These are phyloP conservation scores for Ecliptopera silaceata DNA, from an alignment of 2,888 invertebrate species.

Conservation along the genomic window DNA sequence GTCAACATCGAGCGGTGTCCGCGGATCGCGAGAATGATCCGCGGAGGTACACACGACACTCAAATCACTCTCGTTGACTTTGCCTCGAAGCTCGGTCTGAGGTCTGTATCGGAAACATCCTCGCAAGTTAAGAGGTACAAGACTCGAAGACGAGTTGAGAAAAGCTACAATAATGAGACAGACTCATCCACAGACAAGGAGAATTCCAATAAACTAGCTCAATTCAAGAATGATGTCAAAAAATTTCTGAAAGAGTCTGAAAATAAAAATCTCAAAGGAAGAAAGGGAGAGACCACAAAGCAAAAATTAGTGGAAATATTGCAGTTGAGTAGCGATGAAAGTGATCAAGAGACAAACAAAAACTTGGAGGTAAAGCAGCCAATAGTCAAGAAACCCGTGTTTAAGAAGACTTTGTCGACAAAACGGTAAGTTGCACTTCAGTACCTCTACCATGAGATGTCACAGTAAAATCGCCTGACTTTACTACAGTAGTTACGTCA, in stretches of 20 bases:
- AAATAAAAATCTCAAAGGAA: neutral
- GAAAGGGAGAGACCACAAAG: neutral
- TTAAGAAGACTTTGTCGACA: neutral
- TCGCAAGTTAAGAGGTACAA: neutral
- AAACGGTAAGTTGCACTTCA: slow-evolving; percentile 2
- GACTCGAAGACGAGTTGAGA: slow-evolving; percentile 6
- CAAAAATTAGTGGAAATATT: neutral
- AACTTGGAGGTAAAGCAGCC: too few species aligned
- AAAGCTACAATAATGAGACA: neutral
- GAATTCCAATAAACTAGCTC: neutral
- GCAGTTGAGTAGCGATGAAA: slow-evolving; percentile 3
- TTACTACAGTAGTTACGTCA: too few species aligned
- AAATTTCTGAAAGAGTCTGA: neutral
- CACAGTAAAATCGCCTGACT: too few species aligned
- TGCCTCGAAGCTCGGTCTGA: slow-evolving; percentile 48
- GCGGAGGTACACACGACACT: slow-evolving; percentile 6
- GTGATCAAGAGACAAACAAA: neutral
- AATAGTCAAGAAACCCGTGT: neutral
- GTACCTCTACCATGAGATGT: too few species aligned
- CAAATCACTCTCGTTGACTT: slow-evolving; percentile 41
- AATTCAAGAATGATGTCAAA: neutral
- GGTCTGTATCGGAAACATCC: slow-evolving; percentile 33
- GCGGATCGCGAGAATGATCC: slow-evolving; percentile 37
- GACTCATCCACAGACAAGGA: neutral
- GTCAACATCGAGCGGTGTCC: slow-evolving; percentile 47